Base-by-base conservation (phyloP, 2,888 invertebrate species). In the Epinotia brunnichana region DNA sequence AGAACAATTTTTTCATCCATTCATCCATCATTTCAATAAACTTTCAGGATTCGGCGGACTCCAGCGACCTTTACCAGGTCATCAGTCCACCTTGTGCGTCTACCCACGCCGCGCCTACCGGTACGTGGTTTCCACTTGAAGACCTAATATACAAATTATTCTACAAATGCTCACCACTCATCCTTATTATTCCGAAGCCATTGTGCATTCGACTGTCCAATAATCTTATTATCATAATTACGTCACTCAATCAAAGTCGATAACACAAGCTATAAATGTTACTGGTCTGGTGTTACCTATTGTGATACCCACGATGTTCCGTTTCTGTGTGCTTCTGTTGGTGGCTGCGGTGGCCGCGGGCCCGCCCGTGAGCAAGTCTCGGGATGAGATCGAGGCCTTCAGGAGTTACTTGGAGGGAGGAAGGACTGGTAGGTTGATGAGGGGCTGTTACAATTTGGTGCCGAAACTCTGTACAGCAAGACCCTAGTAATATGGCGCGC, bases 381-480 rank as follows among this genome's bases (percentile, higher is more conserved):
- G 83, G 57, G 78, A 78, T 4, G 83, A 87, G 29, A 85, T 88
- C 39, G 82, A 87, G 70, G 77, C 78, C 11, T 88, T 83, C 76
- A 80, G 79, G 35, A 76, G 71, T 4, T 86, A 82, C 72, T 74
- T 88, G 78, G 84, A 87, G 44, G 81, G 76, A 56, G 78, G 82
- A 35, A 82, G 79, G 70, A 81, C 79, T 71, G 82, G 87, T 87
- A 77, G 74, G 80, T 77, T 3, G n/a, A 2, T 24, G 21, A n/a
- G 29, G 9, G 35, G 35, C 9, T 35, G 35, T 35, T 35, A 35
- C 35, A 35, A 35, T 35, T 35, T 35, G 35, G 35, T 35, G 35
- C 35, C 9, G 9, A 35, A 24, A 35, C 35, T 29, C 29, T 9
- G 35, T 35, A 7, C 35, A 9, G 35, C 9, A 9, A 7, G 9